Conservation (phyloP, 2,797 vertebrate genomes). For the Vireo griseus region DNA sequence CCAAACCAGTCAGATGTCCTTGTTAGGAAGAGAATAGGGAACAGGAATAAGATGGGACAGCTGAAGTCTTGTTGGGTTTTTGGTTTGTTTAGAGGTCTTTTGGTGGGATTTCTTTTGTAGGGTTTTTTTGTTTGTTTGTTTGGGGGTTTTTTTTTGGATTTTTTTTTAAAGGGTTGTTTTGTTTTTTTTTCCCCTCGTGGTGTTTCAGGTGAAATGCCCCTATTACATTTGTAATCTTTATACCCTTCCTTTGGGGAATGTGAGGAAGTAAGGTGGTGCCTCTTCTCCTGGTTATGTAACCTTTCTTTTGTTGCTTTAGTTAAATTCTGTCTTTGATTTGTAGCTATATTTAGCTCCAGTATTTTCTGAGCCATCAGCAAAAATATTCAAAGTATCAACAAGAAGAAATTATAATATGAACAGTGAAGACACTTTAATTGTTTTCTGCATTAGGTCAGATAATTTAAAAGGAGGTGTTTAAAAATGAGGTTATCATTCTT, state of each 20-base stretch:
- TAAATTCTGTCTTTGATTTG: constrained; percentile 46
- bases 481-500: constrained; percentile 37
- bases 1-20: not conserved
- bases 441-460: constrained; percentile 33
- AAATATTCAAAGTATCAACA: constrained; percentile 37
- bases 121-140: not conserved
- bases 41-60: not conserved
- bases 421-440: constrained; percentile 8
- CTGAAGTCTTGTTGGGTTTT: not conserved
- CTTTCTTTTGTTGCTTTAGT: constrained; percentile 11
- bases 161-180: no score
- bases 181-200: not conserved
- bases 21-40: not conserved
- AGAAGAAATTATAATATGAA: constrained; percentile 20
- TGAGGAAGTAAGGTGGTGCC: not conserved
- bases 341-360: constrained; percentile 36
- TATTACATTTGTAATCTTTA: not conserved
- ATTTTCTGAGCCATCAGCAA: constrained; percentile 60
- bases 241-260: not conserved
- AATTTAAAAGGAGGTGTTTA: constrained; percentile 23
- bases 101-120: no score
- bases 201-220: not conserved
- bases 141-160: not conserved
- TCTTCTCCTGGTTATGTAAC: not conserved
- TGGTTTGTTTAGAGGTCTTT: no score